Base-by-base conservation (phyloP, 2,113 vertebrate genomes). In the Microcebus lehilahytsara region DNA sequence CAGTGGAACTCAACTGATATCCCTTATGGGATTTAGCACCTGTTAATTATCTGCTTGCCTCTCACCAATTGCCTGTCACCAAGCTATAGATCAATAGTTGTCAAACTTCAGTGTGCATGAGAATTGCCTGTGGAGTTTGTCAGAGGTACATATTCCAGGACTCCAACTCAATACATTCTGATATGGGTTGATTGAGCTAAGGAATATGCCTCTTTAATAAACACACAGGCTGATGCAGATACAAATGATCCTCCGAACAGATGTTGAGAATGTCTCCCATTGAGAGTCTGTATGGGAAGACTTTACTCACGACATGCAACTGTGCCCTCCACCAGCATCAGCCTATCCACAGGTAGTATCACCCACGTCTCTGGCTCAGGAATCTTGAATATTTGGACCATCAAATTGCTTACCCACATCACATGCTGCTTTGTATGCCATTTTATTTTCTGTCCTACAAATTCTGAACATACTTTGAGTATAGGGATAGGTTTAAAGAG, bases 271-370 rank as follows among this genome's bases (percentile, higher is more conserved):
- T 12, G 0, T 37, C 5, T 71, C 9, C 30, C 34, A 4, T 10
- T 34, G 5, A 14, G 10, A 46, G 3, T 37, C 2, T 22, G 19
- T 91, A 20, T 19, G 0, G 58, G 19, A 80, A 90, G 37, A 85
- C 20, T 58, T 10, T 56, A 20, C 14, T 58, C 5, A 49, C 4
- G 3, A 8, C 5, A 10, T 11, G 22, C 3, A 40, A 3, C 19
- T 51, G 0, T 27, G 34, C 1, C 9, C 3, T 56, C 16, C 58
- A 62, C 34, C 8, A 37, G 16, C 25, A 27, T 49, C 12, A 84
- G 8, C 5, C 17, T 16, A 6, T 11, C 7, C 20, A 32, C 2
- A 23, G 7, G 11, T 25, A 46, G 2, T 12, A 4, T 16, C 9
- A 60, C 42, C 81, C 20, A 56, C 20, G 13, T 34, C 32, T 58